A percentile compares a stretch with the other conserved stretches of the same genome.
Conservation (phyloP, 2,113 vertebrate species). For the Tretioscincus oriximinensis region DNA sequence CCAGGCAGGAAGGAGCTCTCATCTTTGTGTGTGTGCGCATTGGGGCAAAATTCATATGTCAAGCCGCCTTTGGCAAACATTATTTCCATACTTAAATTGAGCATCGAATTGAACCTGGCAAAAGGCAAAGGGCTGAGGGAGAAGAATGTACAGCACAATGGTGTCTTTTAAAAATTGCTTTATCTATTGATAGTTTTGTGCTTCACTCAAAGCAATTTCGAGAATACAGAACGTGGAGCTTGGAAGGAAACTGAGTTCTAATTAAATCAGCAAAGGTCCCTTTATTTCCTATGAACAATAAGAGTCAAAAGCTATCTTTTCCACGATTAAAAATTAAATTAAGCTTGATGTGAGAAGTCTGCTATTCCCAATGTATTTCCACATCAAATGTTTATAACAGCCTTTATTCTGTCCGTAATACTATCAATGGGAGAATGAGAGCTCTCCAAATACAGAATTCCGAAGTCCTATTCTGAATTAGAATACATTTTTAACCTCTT, state of each 20-base stretch:
- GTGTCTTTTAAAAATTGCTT: slow-evolving; percentile 64
- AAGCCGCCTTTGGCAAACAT: slow-evolving; percentile 65
- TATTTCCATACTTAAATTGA: slow-evolving; percentile 72
- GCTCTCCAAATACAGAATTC: not conserved
- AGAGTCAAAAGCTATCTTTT: slow-evolving; percentile 53
- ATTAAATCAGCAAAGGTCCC: slow-evolving; percentile 71
- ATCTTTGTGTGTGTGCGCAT: slow-evolving; percentile 24
- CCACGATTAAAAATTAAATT: slow-evolving; percentile 66
- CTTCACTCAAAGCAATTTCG: slow-evolving; percentile 67
- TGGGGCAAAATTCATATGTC: slow-evolving; percentile 56
- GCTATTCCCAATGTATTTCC: slow-evolving; percentile 46
- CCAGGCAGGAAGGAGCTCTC: slow-evolving; percentile 51
- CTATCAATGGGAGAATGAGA: not conserved
- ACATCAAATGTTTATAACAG: slow-evolving; percentile 23
- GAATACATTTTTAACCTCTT: not conserved
- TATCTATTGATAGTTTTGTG: slow-evolving; percentile 64
- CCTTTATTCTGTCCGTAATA: slow-evolving; percentile 32
- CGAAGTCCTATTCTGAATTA: not conserved
- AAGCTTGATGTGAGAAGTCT: slow-evolving; percentile 52
- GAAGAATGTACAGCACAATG: slow-evolving; percentile 45
- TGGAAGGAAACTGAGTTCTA: slow-evolving; percentile 61
- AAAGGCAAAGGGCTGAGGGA: slow-evolving; percentile 9
- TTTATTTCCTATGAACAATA: slow-evolving; percentile 68
- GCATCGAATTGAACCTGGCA: slow-evolving; percentile 58
- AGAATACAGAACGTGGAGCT: slow-evolving; percentile 45